Base-by-base conservation (phyloP, 2,113 vertebrate species). In the Cephalophus harveyi region DNA sequence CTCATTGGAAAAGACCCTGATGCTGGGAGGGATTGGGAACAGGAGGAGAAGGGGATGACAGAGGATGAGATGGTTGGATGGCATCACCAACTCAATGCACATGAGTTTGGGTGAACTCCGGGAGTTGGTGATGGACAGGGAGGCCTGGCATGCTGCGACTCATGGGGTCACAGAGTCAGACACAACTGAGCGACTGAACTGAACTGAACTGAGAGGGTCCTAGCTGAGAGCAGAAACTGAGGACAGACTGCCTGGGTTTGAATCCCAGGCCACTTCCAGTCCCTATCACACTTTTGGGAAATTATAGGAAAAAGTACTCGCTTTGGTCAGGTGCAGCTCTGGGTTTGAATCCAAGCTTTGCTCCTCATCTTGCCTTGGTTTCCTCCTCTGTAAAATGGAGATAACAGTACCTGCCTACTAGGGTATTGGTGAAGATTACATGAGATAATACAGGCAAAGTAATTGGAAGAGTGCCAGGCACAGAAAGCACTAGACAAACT, bases 341-440 rank as follows among this genome's bases (percentile, higher is more conserved):
- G 14, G n/a, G 59, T 92, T 54, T 7, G 5, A 67, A 87, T 48
- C 50, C 28, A 21, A 36, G 4, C 13, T 50, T 55, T 52, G 46
- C 19, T 93, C 79, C 43, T 79, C 48, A 83, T 60, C n/a, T 55
- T 33, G 43, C 43, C 78, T 76, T 52, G 17, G n/a, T 85, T 76
- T 43, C 40, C 82, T 78, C 52, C 71, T 92, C 48, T 60, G 13
- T 60, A 91, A 79, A 27, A 89, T 52, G 21, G 36, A 46, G 43
- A 40, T 52, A 92, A 87, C 30, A 19, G 43, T 28, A 33, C 16
- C 21, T 60, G 19, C n/a, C 60, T 60, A 55, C 48, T 1, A 55
- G 64, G 48, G 19, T 79, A 90, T 67, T 13, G 12, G 27, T 92
- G 85, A 62, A 23, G 55, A 46, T 85, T 93, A 87, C 87, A 88